A percentile compares a stretch with the other conserved stretches of the same genome.
phyloP scores from a whole-genome alignment of 1,140 invertebrate species.

The Laupala kohalensis region DNA sequence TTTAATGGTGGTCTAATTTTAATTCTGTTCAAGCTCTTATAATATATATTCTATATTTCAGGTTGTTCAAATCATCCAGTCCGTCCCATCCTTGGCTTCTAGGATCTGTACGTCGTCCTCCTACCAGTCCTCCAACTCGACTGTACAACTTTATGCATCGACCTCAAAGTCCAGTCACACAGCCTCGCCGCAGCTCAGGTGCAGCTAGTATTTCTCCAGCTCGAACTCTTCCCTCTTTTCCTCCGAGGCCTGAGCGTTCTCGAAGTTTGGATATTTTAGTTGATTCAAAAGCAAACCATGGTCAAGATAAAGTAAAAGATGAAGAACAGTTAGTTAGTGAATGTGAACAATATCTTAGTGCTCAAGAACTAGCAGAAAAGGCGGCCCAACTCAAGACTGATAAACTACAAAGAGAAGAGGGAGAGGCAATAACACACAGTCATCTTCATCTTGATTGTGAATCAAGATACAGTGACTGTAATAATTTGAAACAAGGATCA shows the following conservation, averaged over 20 bases:
- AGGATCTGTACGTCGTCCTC: constrained; percentile 27
- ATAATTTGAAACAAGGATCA: constrained; percentile 23
- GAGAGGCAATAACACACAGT: not conserved
- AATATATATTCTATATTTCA: too few relatives aligned
- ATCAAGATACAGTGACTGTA: not conserved
- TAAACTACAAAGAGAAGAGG: not conserved
- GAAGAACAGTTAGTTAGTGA: constrained; percentile 11
- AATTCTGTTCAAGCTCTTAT: too few relatives aligned
- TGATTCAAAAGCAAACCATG: constrained; percentile 25
- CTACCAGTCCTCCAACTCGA: constrained; percentile 20
- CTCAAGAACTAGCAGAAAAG: constrained; percentile 11
- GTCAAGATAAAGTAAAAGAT: constrained; percentile 14
- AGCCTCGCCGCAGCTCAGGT: constrained; percentile 19
- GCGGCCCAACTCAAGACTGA: not conserved
- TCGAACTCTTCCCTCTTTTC: not conserved
- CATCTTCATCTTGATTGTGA: not conserved
- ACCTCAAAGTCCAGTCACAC: constrained; percentile 19
- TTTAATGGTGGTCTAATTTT: too few relatives aligned
- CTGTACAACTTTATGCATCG: not conserved
- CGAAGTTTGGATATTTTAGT: constrained; percentile 53
- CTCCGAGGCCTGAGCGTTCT: constrained; percentile 29
- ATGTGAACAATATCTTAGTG: constrained; percentile 19
- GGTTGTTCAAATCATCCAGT: constrained; percentile 48
- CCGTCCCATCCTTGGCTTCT: constrained; percentile 40
- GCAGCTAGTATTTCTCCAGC: not conserved